phyloP scores from a whole-genome alignment of 2,113 vertebrate species.

The Neolamprologus ventralis region DNA sequence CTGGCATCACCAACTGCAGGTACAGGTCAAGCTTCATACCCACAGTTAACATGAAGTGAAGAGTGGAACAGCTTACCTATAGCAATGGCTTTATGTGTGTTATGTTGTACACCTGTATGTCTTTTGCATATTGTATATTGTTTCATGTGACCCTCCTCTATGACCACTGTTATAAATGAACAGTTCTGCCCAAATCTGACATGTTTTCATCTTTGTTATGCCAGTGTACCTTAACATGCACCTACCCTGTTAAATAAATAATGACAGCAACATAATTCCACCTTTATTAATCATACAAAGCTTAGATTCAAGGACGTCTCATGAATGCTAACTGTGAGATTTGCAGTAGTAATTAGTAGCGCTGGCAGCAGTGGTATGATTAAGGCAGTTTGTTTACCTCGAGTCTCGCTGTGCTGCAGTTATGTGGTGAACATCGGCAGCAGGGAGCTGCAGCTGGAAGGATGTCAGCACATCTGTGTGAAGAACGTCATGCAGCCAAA shows the following conservation, averaged over 20 bases:
- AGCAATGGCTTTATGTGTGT: neutral
- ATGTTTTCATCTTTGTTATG: neutral
- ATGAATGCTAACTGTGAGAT: neutral
- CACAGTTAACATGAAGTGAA: neutral
- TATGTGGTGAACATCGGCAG: conserved; percentile 76
- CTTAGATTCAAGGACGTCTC: neutral
- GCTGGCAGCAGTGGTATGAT: neutral
- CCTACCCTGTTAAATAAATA: neutral
- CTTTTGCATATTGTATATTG: neutral
- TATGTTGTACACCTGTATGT: neutral
- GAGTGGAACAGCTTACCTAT: neutral
- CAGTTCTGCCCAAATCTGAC: neutral
- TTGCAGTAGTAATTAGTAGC: neutral
- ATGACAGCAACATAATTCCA: neutral
- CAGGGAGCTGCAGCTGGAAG: conserved; percentile 56
- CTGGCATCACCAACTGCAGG: conserved; percentile 72
- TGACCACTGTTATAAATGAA: neutral
- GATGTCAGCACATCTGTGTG: conserved; percentile 77
- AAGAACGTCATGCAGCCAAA: conserved; percentile 59
- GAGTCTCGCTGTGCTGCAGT: conserved; percentile 51
- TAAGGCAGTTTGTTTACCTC: neutral
- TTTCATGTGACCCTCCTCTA: neutral
- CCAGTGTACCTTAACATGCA: neutral
- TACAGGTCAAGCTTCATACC: conserved; percentile 6
- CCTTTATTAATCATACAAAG: neutral